Conservation (phyloP, 2,113 vertebrate species). For the Corvus hawaiiensis region DNA sequence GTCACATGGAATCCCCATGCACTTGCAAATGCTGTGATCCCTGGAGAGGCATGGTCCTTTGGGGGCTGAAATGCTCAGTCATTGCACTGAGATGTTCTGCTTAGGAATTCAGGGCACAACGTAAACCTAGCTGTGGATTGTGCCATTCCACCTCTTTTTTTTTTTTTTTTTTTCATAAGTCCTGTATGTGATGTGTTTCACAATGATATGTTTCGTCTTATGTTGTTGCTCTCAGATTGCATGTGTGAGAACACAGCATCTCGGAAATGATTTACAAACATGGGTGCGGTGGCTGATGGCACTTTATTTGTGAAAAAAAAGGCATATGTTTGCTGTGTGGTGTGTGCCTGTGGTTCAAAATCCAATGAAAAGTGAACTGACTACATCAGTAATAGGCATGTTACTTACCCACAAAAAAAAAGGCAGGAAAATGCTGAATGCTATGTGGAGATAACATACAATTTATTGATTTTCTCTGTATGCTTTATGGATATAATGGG, state of each 20-base stretch:
- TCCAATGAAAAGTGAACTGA: not conserved
- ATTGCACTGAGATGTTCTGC: not conserved
- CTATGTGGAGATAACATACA: not conserved
- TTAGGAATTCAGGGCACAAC: conserved; percentile 26
- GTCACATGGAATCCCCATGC: not conserved
- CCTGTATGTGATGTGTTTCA: conserved; percentile 34
- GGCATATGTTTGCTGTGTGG: conserved; percentile 43
- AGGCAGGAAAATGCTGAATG: not conserved
- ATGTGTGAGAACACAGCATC: conserved; percentile 39
- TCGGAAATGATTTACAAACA: conserved; percentile 10
- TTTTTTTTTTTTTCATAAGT: not conserved
- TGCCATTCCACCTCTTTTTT: not conserved
- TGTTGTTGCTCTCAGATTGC: conserved; percentile 43
- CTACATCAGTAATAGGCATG: not conserved
- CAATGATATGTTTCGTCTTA: not conserved
- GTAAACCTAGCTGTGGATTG: not conserved
- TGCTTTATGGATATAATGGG: conserved; percentile 19
- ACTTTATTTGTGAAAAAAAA: conserved; percentile 26
- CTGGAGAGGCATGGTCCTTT: not conserved
- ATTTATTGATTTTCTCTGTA: conserved; percentile 3
- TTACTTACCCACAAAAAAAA: not conserved
- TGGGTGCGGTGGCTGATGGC: not conserved
- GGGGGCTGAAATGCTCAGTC: not conserved
- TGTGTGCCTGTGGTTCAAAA: not conserved
- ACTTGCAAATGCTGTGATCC: not conserved